Base-by-base conservation (phyloP, 2,888 invertebrate species). In the Panzeria rudis region DNA sequence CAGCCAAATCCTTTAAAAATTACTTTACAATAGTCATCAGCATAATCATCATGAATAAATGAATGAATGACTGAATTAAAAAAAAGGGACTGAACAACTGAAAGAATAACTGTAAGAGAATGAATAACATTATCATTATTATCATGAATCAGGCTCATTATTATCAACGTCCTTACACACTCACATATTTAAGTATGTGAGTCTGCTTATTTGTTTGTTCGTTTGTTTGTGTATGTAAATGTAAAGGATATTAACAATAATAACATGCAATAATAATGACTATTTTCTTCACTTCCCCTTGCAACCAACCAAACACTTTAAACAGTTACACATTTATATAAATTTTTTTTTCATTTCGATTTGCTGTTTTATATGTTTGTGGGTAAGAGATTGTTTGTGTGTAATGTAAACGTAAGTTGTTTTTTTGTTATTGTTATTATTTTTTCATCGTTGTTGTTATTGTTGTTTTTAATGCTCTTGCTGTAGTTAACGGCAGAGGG, bases 181-280 rank as follows among this genome's bases (percentile, higher is more conserved):
- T 17, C 9, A n/a, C 11, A 59, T 11, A 56, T 50, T 54, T 62
- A 17, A n/a, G 32, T 56, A 11, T 15, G 29, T 79, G 41, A 78
- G 29, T 15, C n/a, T 44, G 17, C 59, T 17, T 32, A 7, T 35
- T 35, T 7, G 7, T 35, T 9, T 35, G 5, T 35, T 4, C 52
- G 3, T 76, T 17, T 59, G 11, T 52, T 52, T 59, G 11, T 44
- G 50, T 69, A 23, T 80, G 35, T 69, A 69, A 32, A 35, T 66
- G 71, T 66, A 50, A 59, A 66, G 56, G 72, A 56, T 61, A 73
- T 77, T 80, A 62, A 80, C 62, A 59, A 64, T 76, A 76, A 82
- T 71, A 62, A 59, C 71, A 83, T 77, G 76, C 71, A 71, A 77
- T 71, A 82, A 77, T 76, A 82, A 76, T 64, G 76, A 82, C 54